These are phyloP conservation scores for Antennarius maculatus DNA, from an alignment of 2,797 vertebrate species.

Conservation along the genomic window DNA sequence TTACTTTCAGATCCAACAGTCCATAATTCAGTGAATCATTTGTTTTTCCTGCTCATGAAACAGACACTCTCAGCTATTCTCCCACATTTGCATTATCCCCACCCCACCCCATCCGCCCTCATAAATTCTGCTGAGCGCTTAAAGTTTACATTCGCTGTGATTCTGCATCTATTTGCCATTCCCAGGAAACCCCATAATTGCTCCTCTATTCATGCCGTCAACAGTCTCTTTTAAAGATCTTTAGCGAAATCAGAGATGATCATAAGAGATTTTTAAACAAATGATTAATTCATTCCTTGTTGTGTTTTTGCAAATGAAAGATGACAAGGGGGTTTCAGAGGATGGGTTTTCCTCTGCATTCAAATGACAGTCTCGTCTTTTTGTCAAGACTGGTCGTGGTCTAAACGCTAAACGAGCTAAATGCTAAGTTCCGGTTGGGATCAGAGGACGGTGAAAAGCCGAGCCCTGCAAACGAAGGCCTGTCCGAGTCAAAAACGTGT, in stretches of 20 bases:
- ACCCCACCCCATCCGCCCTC: background rate
- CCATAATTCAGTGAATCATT: conserved; percentile 27
- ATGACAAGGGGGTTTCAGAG: conserved; percentile 38
- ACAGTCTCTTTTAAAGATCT: conserved; percentile 62
- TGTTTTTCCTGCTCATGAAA: conserved; percentile 48
- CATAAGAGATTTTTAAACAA: conserved; percentile 46
- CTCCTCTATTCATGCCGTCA: conserved; percentile 69
- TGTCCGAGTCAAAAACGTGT: conserved; percentile 62
- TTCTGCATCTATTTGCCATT: conserved; percentile 70
- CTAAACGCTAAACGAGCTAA: conserved; percentile 37
- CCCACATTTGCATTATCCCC: conserved; percentile 56
- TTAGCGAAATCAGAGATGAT: conserved; percentile 49
- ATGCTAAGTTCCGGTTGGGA: background rate
- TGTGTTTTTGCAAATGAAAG: conserved; percentile 45
- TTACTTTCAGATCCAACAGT: conserved; percentile 6
- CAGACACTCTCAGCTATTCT: conserved; percentile 46
- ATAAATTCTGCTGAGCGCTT: conserved; percentile 66
- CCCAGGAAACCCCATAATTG: conserved; percentile 66
- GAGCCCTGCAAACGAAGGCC: conserved; percentile 27
- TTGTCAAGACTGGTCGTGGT: conserved; percentile 40
- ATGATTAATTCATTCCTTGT: conserved; percentile 64
- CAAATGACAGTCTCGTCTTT: conserved; percentile 28
- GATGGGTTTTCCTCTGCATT: conserved; percentile 37
- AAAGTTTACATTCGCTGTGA: conserved; percentile 69
- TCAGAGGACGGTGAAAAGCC: conserved; percentile 9